phyloP scores from a whole-genome alignment of 1,140 invertebrate species.

The Camponotus vicinus region DNA sequence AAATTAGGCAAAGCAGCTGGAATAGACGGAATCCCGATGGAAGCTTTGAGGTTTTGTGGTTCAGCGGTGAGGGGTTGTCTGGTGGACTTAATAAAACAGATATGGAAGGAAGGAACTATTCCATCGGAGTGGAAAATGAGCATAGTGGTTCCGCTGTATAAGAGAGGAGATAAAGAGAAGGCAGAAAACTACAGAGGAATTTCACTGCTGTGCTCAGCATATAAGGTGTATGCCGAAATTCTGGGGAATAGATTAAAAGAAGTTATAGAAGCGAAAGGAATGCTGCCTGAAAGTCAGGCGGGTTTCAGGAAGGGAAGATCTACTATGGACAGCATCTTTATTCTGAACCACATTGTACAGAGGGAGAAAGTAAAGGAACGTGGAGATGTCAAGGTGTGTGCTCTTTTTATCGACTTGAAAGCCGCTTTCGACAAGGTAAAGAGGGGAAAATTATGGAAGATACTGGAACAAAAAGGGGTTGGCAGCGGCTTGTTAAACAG shows the following conservation, averaged over 20 bases:
- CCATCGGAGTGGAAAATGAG: conserved; percentile 27
- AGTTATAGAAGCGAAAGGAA: conserved; percentile 2
- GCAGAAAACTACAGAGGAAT: conserved; percentile 41
- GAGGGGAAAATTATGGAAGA: too few relatives aligned
- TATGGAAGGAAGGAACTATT: not conserved
- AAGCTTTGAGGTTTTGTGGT: conserved; percentile 45
- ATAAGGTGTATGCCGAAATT: conserved; percentile 43
- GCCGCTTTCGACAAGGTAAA: too few relatives aligned
- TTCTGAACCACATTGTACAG: too few relatives aligned
- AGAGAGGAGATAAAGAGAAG: not conserved
- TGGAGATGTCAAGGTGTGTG: not conserved
- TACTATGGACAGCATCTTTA: conserved; percentile 51
- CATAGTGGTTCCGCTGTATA: not conserved
- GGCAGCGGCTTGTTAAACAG: too few relatives aligned
- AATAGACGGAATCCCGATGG: conserved; percentile 38
- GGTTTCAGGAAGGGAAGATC: too few relatives aligned
- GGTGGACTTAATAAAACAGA: not conserved
- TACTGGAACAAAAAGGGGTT: not conserved
- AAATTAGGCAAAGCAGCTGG: conserved; percentile 47
- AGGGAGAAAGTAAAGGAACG: not conserved
- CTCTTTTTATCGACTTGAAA: too few relatives aligned
- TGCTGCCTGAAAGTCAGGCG: too few relatives aligned
- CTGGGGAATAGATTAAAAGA: conserved; percentile 40
- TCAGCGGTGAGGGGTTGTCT: not conserved
- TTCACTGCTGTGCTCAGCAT: conserved; percentile 21